A percentile compares a stretch with the other conserved stretches of the same genome.
Conservation (phyloP, 1,140 invertebrate species). For the Eriocheir sinensis region DNA sequence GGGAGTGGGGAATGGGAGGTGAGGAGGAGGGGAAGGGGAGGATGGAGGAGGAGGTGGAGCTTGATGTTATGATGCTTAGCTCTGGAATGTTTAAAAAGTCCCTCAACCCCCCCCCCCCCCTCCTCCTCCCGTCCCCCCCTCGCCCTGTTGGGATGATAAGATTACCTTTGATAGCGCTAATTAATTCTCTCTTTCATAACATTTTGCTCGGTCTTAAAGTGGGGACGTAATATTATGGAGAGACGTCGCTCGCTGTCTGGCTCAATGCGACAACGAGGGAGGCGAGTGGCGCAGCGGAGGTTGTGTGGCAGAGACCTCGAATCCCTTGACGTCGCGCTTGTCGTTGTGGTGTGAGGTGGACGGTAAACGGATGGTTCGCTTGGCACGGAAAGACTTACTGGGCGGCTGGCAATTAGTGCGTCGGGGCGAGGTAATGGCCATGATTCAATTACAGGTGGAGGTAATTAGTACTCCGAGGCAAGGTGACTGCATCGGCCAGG, state of each 20-base stretch:
- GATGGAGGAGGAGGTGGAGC: background rate
- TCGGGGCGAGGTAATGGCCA: background rate
- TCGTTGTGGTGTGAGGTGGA: background rate
- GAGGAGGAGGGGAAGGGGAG: background rate
- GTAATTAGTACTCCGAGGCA: background rate
- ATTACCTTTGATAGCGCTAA: conserved; percentile 26
- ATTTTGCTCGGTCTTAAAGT: background rate
- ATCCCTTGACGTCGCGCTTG: background rate
- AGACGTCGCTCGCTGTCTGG: too few species aligned
- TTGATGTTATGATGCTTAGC: background rate
- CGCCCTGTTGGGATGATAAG: conserved; percentile 12
- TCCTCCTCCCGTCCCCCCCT: background rate
- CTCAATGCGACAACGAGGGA: too few species aligned
- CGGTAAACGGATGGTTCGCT: background rate
- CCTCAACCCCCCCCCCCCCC: background rate
- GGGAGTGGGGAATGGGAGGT: background rate
- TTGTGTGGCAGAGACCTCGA: too few species aligned
- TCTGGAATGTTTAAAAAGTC: conserved; percentile 5
- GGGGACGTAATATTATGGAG: background rate
- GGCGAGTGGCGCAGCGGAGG: background rate
- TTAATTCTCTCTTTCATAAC: conserved; percentile 17
- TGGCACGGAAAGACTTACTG: background rate
- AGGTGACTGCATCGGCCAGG: background rate
- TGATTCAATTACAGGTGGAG: background rate
- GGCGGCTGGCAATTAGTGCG: background rate